Conservation (phyloP, 2,113 vertebrate species). For the Sinocyclocheilus anshuiensis region DNA sequence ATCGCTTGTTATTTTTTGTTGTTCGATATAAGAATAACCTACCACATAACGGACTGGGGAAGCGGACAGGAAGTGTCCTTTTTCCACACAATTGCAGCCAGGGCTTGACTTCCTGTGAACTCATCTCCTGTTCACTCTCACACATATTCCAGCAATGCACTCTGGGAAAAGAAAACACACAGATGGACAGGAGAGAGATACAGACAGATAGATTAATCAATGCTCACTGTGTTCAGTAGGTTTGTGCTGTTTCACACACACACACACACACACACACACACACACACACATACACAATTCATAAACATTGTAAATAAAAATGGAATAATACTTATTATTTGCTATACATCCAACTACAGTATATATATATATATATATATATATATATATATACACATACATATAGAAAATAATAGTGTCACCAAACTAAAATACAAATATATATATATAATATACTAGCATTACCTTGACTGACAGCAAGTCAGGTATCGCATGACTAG, state of each 20-base stretch:
- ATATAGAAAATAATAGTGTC: too few relatives aligned
- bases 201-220: neutral
- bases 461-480: too few relatives aligned
- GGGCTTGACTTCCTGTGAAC: conserved; percentile 37
- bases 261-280: too few relatives aligned
- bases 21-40: neutral
- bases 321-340: too few relatives aligned
- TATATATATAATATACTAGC: too few relatives aligned
- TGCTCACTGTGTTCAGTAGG: neutral
- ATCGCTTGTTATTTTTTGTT: neutral
- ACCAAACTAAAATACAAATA: too few relatives aligned
- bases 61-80: neutral
- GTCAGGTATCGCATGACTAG: too few relatives aligned
- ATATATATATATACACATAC: too few relatives aligned
- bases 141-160: conserved; percentile 28
- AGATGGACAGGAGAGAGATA: neutral
- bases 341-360: too few relatives aligned
- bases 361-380: too few relatives aligned
- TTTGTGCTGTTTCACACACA: neutral
- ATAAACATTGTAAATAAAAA: too few relatives aligned
- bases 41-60: neutral
- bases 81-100: conserved; percentile 6
- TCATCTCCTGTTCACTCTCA: conserved; percentile 37
- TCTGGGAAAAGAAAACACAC: conserved; percentile 1
- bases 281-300: too few relatives aligned